phyloP scores from a whole-genome alignment of 2,797 vertebrate genomes.

The Bufotes viridis region DNA sequence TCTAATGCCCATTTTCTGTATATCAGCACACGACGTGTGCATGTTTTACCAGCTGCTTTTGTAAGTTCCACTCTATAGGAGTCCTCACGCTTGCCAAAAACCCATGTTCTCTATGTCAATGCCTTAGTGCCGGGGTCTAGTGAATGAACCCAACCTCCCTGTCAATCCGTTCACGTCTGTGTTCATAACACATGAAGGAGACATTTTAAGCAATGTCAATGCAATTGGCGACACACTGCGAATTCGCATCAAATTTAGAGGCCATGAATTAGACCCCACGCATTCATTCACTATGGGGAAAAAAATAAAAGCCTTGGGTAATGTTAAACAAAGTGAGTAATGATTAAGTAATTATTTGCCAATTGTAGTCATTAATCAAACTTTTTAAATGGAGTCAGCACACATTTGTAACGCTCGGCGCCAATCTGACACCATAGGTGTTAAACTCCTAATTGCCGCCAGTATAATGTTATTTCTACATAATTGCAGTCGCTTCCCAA shows the following conservation, averaged over 20 bases:
- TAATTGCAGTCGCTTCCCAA: background rate
- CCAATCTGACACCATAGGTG: constrained; percentile 16
- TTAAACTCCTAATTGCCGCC: constrained; percentile 38
- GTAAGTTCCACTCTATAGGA: background rate
- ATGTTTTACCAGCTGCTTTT: background rate
- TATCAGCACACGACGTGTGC: background rate
- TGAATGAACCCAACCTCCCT: background rate
- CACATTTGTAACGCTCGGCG: constrained; percentile 39
- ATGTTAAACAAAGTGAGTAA: constrained; percentile 54
- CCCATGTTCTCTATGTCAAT: background rate
- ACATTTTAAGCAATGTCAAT: background rate
- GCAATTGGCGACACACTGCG: background rate
- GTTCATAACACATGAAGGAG: constrained; percentile 5
- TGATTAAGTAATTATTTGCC: constrained; percentile 58
- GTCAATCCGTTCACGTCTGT: background rate
- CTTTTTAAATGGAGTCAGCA: constrained; percentile 47
- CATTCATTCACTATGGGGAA: constrained; percentile 21
- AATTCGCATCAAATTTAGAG: constrained; percentile 16
- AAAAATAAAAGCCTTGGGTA: constrained; percentile 46
- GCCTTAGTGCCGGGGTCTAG: background rate
- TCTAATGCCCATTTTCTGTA: background rate
- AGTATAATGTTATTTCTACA: constrained; percentile 8
- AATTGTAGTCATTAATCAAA: constrained; percentile 59
- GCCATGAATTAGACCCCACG: background rate
- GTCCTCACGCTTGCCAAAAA: background rate